Conservation (phyloP, 2,888 invertebrate species). For the Cremastinae sp. region DNA sequence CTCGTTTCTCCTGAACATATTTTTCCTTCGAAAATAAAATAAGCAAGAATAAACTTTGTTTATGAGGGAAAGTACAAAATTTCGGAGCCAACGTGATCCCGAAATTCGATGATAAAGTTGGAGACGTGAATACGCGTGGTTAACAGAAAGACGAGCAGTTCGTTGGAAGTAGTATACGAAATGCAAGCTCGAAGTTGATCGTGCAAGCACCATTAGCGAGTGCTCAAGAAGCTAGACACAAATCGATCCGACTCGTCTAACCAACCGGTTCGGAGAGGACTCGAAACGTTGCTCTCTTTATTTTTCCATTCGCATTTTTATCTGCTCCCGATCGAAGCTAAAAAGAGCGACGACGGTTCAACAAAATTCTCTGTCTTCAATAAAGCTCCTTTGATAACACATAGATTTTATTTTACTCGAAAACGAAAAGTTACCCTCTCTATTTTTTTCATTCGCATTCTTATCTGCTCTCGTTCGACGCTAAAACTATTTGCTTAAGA, state of each 20-base stretch:
- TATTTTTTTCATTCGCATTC: too few relatives aligned
- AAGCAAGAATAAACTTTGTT: too few relatives aligned
- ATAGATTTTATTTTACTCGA: too few relatives aligned
- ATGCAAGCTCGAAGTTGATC: constrained; percentile 40
- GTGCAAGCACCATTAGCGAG: constrained; percentile 45
- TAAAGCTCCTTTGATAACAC: too few relatives aligned
- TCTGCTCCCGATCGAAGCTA: too few relatives aligned
- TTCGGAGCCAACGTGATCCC: constrained; percentile 1
- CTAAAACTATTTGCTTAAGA: too few relatives aligned
- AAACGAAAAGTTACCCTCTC: too few relatives aligned
- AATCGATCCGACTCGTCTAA: constrained; percentile 45
- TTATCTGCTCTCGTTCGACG: too few relatives aligned
- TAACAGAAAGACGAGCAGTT: neutral
- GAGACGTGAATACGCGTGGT: neutral
- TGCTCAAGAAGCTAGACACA: constrained; percentile 23
- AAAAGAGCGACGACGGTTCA: neutral
- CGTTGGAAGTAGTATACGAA: constrained; percentile 4
- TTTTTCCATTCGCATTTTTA: constrained; percentile 27
- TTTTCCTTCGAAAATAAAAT: too few relatives aligned
- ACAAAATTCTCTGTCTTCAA: too few relatives aligned
- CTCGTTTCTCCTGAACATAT: too few relatives aligned
- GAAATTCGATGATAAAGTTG: constrained; percentile 20
- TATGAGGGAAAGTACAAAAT: constrained; percentile 8
- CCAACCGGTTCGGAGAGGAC: constrained; percentile 15
- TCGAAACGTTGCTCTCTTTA: constrained; percentile 28